Evolutionary conservation across 2,888 invertebrate genomes (phyloP), one percentile per base, ranked within the genome.

Genomic region (Plagodis dolabraria): DNA sequence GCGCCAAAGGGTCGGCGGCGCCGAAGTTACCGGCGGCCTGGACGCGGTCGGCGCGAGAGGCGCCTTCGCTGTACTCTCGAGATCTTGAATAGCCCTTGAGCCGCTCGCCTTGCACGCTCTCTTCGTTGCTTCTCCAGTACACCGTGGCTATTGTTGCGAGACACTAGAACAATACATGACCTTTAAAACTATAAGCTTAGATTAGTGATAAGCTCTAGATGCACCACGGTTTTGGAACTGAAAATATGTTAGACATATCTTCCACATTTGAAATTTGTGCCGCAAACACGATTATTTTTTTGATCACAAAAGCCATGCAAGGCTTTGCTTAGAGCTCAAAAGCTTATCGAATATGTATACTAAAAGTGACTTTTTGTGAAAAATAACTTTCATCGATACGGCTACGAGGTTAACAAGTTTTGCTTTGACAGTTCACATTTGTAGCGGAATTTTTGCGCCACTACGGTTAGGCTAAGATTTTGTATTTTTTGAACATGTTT

Each of bases 81-180:
- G 97, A 96, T 82, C 97, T 96, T 48, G 96, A 96, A 68, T 96
- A 96, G 53, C 96, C 96, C 79, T 95, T 95, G 76, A 95, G 94
- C 74, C 95, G 94, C 72, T 95, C 94, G 40, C 96, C 96, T 84
- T 96, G 96, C 52, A 97, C 96, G 77, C 97, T 97, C 83, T 97
- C 96, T 85, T 97, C 97, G 87, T 97, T 97, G 83, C 96, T 97
- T 72, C 96, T 94, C 95, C 96, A 96, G 88, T 97, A 97, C 47
- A 97, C 95, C 42, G 96, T 96, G 57, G 96, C 96, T 86, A 97
- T 97, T 74, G 96, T 97, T 62, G 97, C 97, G 82, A 97, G 94
- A 92, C 97, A 98, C 94, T 94, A 87, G 33, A 86, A 82, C 67
- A 74, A 68, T 42, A 67, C 47, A 50, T 46, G 33, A 48, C n/a